These are phyloP conservation scores for Sipha maydis DNA, from an alignment of 2,888 invertebrate genomes.

Conservation along the genomic window DNA sequence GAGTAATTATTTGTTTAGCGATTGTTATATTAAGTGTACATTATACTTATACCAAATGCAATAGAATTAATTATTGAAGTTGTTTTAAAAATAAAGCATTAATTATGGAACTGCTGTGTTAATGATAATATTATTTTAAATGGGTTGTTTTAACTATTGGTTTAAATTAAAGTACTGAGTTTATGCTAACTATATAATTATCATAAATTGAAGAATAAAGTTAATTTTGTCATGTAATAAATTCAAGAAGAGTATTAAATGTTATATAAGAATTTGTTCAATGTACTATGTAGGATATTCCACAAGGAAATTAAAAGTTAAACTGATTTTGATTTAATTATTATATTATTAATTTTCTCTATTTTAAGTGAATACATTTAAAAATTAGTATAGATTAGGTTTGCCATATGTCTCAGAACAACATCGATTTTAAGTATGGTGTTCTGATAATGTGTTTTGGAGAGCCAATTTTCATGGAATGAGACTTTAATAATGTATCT, in stretches of 20 bases:
- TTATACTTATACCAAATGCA: not conserved
- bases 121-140: not conserved
- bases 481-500: too few species aligned
- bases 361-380: too few species aligned
- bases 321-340: not conserved
- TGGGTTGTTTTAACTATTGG: not conserved
- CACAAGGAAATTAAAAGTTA: not conserved
- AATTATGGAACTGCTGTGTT: not conserved
- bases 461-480: too few species aligned
- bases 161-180: not conserved
- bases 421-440: too few species aligned
- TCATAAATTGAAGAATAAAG: not conserved
- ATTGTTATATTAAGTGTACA: not conserved
- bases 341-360: not conserved
- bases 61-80: not conserved
- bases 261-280: not conserved
- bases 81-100: not conserved
- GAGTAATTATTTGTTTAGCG: not conserved
- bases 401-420: too few species aligned
- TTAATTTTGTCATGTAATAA: not conserved
- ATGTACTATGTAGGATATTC: not conserved
- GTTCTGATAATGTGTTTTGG: too few species aligned
- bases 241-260: not conserved
- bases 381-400: too few species aligned
- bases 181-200: not conserved